Percentiles rank a stretch among this genome's conserved stretches.
Conservation (phyloP, 2,797 vertebrate genomes). For the Rachycentron canadum region DNA sequence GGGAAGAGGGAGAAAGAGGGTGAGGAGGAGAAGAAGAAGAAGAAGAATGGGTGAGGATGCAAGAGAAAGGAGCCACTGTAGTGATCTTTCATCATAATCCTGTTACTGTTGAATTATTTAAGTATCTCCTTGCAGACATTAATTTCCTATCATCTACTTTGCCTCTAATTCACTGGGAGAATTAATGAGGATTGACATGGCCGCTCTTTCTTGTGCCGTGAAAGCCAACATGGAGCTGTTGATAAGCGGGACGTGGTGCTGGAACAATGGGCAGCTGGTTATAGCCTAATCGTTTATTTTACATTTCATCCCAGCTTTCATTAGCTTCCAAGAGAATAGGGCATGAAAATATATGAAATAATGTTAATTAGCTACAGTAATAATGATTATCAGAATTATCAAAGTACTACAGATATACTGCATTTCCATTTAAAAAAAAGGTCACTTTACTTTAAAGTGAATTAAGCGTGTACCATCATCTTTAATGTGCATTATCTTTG, state of each 20-base stretch:
- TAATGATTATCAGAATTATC: slow-evolving; percentile 52
- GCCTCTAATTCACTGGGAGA: slow-evolving; percentile 79
- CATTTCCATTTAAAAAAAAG: slow-evolving; percentile 20
- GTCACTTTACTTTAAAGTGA: slow-evolving; percentile 42
- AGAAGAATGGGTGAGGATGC: slow-evolving; percentile 43
- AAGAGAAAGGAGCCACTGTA: slow-evolving; percentile 59
- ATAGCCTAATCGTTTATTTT: slow-evolving; percentile 67
- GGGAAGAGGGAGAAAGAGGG: slow-evolving; percentile 24
- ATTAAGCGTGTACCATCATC: slow-evolving; percentile 44
- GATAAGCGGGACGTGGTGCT: slow-evolving; percentile 69
- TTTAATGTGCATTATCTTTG: slow-evolving; percentile 61
- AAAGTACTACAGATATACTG: slow-evolving; percentile 37
- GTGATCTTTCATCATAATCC: slow-evolving; percentile 84
- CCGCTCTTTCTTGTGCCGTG: slow-evolving; percentile 76
- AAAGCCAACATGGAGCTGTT: slow-evolving; percentile 78
- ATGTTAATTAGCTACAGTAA: slow-evolving; percentile 55
- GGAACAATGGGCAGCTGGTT: slow-evolving; percentile 72
- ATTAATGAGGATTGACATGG: slow-evolving; percentile 84
- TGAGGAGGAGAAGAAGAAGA: slow-evolving; percentile 4
- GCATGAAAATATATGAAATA: slow-evolving; percentile 51
- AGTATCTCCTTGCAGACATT: slow-evolving; percentile 82
- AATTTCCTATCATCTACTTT: slow-evolving; percentile 84
- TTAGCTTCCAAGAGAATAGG: slow-evolving; percentile 52
- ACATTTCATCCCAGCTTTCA: slow-evolving; percentile 62
- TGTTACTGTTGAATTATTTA: slow-evolving; percentile 85